These are phyloP conservation scores for Taenioides sp. DNA, from an alignment of 2,797 vertebrate genomes.

Conservation along the genomic window DNA sequence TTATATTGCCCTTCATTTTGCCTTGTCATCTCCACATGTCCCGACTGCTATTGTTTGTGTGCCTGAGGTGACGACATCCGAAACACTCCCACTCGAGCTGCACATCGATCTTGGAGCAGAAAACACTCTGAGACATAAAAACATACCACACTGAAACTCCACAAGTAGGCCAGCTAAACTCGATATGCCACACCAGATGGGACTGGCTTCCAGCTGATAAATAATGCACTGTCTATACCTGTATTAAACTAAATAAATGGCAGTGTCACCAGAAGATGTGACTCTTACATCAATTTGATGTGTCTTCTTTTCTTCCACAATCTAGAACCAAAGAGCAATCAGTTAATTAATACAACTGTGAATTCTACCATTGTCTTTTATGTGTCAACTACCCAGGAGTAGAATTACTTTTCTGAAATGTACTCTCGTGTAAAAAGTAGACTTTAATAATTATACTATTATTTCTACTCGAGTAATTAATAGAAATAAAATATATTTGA, in stretches of 20 bases:
- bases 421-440: too few relatives aligned
- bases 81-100: slow-evolving; percentile 19
- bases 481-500: too few relatives aligned
- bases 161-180: slow-evolving; percentile 55
- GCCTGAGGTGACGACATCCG: slow-evolving; percentile 22
- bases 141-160: slow-evolving; percentile 25
- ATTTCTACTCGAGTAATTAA: too few relatives aligned
- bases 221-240: slow-evolving; percentile 69
- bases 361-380: neutral
- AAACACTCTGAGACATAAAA: slow-evolving; percentile 44
- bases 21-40: slow-evolving; percentile 45
- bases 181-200: slow-evolving; percentile 61
- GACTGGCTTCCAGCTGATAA: slow-evolving; percentile 59
- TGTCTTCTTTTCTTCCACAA: neutral
- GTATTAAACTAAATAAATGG: slow-evolving; percentile 61
- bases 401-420: too few relatives aligned
- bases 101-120: slow-evolving; percentile 37
- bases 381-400: neutral
- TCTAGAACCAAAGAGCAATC: neutral
- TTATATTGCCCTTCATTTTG: slow-evolving; percentile 30
- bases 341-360: neutral
- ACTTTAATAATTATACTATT: too few relatives aligned
- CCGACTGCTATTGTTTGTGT: slow-evolving; percentile 29
- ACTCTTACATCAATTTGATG: slow-evolving; percentile 8
- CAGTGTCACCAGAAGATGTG: slow-evolving; percentile 62